These are phyloP conservation scores for Corynorhinus townsendii DNA, from an alignment of 2,113 vertebrate species.

Conservation along the genomic window DNA sequence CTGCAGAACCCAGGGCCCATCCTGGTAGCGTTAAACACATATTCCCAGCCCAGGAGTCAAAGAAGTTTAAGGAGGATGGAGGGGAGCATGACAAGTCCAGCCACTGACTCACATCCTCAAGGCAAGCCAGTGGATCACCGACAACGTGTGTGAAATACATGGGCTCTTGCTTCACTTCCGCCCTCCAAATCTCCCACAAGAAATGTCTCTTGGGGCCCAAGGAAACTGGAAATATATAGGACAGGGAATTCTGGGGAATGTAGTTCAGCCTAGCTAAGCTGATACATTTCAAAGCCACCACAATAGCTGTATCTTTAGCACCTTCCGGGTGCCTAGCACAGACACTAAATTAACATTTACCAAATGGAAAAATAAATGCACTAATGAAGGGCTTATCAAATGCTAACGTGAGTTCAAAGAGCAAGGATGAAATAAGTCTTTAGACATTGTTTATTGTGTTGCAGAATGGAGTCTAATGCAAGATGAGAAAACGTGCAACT, in stretches of 20 bases:
- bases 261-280: background rate
- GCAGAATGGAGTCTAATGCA: conserved; percentile 46
- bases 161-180: background rate
- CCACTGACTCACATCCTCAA: background rate
- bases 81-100: background rate
- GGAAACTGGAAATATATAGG: background rate
- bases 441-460: conserved; percentile 45
- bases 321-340: background rate
- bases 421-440: conserved; percentile 15
- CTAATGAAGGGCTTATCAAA: background rate
- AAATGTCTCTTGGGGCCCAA: background rate
- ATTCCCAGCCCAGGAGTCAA: background rate
- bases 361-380: background rate
- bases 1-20: background rate
- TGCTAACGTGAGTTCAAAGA: conserved; percentile 25
- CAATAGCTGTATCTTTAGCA: background rate
- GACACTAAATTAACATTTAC: background rate
- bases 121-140: background rate
- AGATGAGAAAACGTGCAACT: background rate
- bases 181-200: background rate
- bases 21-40: background rate
- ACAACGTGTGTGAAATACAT: background rate
- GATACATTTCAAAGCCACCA: background rate
- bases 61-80: background rate
- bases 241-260: background rate